phyloP scores from a whole-genome alignment of 2,113 vertebrate species.

The Seriola aureovittata region DNA sequence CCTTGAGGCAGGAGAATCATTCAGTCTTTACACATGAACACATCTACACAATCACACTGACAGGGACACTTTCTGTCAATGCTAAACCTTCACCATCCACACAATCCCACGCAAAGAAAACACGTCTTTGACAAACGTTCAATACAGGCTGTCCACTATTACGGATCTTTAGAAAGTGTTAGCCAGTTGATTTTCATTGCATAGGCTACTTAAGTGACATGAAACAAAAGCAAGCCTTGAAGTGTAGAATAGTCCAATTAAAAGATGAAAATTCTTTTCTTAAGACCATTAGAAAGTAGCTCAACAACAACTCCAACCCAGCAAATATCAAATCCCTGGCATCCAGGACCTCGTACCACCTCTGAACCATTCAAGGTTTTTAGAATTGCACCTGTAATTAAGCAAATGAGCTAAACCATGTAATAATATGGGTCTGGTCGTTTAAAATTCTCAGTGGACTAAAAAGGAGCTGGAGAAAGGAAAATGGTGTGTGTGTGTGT shows the following conservation, averaged over 20 bases:
- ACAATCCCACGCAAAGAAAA: not conserved
- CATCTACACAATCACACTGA: too few relatives aligned
- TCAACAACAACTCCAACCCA: not conserved
- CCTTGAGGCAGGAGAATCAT: too few relatives aligned
- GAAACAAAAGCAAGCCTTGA: not conserved
- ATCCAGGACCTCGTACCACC: not conserved
- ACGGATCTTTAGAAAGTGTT: not conserved
- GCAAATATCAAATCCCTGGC: not conserved
- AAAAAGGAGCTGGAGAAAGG: not conserved
- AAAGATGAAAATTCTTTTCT: too few relatives aligned
- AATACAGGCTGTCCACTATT: not conserved
- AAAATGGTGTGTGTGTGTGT: too few relatives aligned
- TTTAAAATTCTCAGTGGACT: not conserved
- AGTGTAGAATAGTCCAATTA: not conserved
- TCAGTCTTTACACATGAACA: too few relatives aligned
- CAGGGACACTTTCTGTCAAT: too few relatives aligned
- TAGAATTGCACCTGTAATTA: not conserved
- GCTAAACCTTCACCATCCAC: too few relatives aligned
- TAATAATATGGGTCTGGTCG: not conserved
- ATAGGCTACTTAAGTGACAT: too few relatives aligned
- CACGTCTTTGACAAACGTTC: too few relatives aligned
- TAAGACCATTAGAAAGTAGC: too few relatives aligned
- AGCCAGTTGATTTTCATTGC: too few relatives aligned
- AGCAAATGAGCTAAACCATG: conserved; percentile 1
- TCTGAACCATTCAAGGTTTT: not conserved